These are phyloP conservation scores for Mermis nigrescens DNA, from an alignment of 2,888 invertebrate genomes.

Conservation along the genomic window DNA sequence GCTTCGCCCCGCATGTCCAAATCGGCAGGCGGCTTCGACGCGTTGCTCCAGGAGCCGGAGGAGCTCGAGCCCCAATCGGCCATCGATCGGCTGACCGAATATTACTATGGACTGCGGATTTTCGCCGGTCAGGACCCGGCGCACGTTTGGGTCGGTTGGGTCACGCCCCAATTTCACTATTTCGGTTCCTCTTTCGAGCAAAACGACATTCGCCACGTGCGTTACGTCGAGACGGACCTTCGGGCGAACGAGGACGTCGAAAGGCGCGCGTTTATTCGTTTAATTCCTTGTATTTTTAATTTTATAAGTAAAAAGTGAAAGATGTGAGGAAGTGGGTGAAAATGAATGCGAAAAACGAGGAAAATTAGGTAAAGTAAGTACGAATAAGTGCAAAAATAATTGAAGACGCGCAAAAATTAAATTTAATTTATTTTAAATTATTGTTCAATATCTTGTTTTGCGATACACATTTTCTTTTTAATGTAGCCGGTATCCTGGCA, in stretches of 20 bases:
- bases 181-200: constrained; percentile 26
- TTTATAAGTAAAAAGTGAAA: too few species aligned
- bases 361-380: too few species aligned
- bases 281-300: neutral
- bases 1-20: too few species aligned
- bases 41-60: constrained; percentile 13
- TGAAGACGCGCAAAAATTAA: too few species aligned
- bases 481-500: too few species aligned
- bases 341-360: too few species aligned
- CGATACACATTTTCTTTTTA: too few species aligned
- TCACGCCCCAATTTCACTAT: constrained; percentile 69
- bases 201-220: constrained; percentile 43
- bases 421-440: too few species aligned
- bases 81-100: constrained; percentile 52
- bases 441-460: too few species aligned
- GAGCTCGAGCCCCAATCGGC: constrained; percentile 28
- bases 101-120: constrained; percentile 65
- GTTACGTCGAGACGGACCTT: constrained; percentile 64
- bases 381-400: too few species aligned
- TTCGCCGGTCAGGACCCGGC: constrained; percentile 86
- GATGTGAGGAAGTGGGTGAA: too few species aligned
- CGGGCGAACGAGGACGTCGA: neutral
- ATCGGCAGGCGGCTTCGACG: too few species aligned
- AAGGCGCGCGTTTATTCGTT: neutral
- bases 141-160: constrained; percentile 94